Base-by-base conservation (phyloP, 2,888 invertebrate species). In the Helleia helle region DNA sequence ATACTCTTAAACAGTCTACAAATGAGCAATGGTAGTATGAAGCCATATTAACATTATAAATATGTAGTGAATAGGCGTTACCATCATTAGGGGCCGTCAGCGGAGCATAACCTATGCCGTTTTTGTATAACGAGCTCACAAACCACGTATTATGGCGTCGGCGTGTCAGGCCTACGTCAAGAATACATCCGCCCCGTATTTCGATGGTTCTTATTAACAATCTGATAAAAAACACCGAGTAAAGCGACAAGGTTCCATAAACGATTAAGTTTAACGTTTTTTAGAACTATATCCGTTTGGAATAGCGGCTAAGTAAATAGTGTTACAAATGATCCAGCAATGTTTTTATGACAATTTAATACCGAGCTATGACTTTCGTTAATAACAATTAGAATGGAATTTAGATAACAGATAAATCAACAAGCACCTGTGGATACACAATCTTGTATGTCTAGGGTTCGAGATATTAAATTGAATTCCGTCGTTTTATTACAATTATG, bases 281-380 rank as follows among this genome's bases (percentile, higher is more conserved):
- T 44, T 54, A 52, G 50, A 58, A 65, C 71, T 50, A 53, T 65
- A 56, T 67, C 25, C 49, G 15, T 44, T 43, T 51, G 38, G 51
- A 44, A 31, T 29, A 1, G 3, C 22, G 25, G 43, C 42, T 45
- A 49, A 52, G 50, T 59, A 65, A 60, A 58, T 62, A 59, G 52
- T 18, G 38, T 76, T 69, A 80, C 68, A 74, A 73, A 81, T 76
- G 71, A 65, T 63, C 56, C 58, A 55, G 55, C 64, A 71, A 68
- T 68, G 65, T 71, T 71, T 75, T 69, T 59, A 69, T 79, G 81
- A 84, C 80, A 80, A 66, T 80, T 71, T 79, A 80, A 83, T 83
- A 61, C 59, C 62, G 66, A 59, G 61, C 59, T 69, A 71, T 71
- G 65, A 54, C 58, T 56, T 52, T 68, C 67, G 68, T 75, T 73